Conservation (phyloP, 2,113 vertebrate genomes). For the Recurvirostra avosetta region DNA sequence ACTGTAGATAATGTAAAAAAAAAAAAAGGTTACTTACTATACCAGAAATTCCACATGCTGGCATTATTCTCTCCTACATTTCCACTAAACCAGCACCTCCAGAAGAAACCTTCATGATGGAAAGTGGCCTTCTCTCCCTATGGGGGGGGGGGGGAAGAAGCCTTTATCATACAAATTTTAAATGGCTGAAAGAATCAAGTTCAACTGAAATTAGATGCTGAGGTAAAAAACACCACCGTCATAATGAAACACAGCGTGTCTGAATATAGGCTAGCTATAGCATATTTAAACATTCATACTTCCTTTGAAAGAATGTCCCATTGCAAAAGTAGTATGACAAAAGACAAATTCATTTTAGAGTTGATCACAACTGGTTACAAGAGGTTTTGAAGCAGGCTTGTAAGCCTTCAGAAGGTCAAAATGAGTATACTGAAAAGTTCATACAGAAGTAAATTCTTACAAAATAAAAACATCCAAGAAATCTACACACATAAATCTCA, state of each 20-base stretch:
- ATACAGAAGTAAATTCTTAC: not conserved
- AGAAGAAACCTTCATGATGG: conserved; percentile 96
- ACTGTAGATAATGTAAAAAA: not conserved
- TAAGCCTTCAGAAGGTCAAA: not conserved
- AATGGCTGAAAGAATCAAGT: not conserved
- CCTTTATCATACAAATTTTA: not conserved
- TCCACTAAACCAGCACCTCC: conserved; percentile 87
- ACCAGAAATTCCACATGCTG: conserved; percentile 86
- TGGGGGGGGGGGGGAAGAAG: not conserved
- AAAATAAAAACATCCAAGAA: not conserved
- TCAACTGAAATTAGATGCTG: not conserved
- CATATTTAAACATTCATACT: not conserved
- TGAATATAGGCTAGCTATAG: not conserved
- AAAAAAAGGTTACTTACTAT: conserved; percentile 81
- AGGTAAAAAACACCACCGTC: not conserved
- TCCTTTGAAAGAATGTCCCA: not conserved
- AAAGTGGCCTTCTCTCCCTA: conserved; percentile 74
- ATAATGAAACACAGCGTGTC: not conserved
- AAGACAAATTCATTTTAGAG: not conserved
- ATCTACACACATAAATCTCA: not conserved
- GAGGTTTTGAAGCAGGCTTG: not conserved
- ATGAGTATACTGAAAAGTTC: not conserved
- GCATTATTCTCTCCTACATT: conserved; percentile 64
- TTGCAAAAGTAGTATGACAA: not conserved
- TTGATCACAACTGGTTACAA: not conserved